Conservation (phyloP, 2,113 vertebrate genomes). For the Columba janthina region DNA sequence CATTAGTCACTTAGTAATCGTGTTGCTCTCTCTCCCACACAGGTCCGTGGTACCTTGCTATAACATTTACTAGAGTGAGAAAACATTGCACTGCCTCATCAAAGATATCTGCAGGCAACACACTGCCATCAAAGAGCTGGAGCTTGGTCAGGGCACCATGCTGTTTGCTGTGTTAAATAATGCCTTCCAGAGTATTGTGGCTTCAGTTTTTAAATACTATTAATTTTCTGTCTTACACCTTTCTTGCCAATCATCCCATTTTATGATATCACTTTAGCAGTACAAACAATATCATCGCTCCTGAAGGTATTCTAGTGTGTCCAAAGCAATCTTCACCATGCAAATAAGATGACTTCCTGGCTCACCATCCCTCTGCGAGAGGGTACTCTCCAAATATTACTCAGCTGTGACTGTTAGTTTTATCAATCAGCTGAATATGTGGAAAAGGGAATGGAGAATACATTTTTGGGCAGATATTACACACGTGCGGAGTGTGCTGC, state of each 20-base stretch:
- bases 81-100: neutral
- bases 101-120: neutral
- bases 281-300: neutral
- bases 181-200: neutral
- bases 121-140: neutral
- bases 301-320: neutral
- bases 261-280: neutral
- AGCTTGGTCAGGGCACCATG: neutral
- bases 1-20: neutral
- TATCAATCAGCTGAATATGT: neutral
- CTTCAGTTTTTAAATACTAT: neutral
- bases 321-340: neutral
- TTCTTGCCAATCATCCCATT: neutral
- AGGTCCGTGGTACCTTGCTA: neutral
- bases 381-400: neutral
- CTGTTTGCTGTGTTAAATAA: slow-evolving; percentile 4
- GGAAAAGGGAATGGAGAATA: neutral
- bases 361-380: neutral
- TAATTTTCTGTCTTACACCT: neutral
- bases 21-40: neutral
- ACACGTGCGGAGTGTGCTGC: neutral
- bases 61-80: neutral
- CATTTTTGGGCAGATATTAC: slow-evolving; percentile 23
- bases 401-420: neutral
- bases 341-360: neutral